Conservation (phyloP, 1,140 invertebrate species). For the Oppia nitens region DNA sequence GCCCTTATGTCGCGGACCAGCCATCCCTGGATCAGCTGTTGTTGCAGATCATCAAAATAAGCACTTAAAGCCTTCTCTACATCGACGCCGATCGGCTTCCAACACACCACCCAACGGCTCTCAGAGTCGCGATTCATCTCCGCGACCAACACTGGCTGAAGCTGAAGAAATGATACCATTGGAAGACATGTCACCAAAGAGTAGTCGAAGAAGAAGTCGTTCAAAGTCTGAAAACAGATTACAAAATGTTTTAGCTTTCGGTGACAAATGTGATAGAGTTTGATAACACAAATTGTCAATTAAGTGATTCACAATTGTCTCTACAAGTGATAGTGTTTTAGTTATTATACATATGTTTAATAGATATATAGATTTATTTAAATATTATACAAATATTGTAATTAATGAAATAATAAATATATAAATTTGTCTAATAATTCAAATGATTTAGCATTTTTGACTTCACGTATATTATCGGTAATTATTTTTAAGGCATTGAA, state of each 20-base stretch:
- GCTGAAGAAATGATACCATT: conserved; percentile 10
- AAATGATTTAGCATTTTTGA: no score
- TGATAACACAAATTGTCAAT: no score
- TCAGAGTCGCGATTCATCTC: background rate
- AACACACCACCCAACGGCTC: background rate
- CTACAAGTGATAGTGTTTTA: no score
- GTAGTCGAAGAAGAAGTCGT: background rate
- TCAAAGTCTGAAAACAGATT: background rate
- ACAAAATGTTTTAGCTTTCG: background rate
- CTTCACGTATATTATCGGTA: no score
- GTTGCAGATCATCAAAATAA: background rate
- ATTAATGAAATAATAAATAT: no score
- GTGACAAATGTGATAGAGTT: background rate
- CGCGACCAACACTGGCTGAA: background rate
- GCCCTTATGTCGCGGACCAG: background rate
- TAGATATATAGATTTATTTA: no score
- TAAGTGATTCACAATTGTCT: no score
- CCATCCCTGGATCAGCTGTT: conserved; percentile 13
- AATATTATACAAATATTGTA: no score
- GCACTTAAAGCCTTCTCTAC: background rate
- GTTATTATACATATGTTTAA: no score
- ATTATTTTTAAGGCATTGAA: no score
- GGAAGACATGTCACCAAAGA: conserved; percentile 11
- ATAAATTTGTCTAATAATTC: no score
- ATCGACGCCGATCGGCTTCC: background rate